A percentile compares a stretch with the other conserved stretches of the same genome.
phyloP scores from a whole-genome alignment of 2,797 vertebrate genomes.

The Tauraco hartlaubi region DNA sequence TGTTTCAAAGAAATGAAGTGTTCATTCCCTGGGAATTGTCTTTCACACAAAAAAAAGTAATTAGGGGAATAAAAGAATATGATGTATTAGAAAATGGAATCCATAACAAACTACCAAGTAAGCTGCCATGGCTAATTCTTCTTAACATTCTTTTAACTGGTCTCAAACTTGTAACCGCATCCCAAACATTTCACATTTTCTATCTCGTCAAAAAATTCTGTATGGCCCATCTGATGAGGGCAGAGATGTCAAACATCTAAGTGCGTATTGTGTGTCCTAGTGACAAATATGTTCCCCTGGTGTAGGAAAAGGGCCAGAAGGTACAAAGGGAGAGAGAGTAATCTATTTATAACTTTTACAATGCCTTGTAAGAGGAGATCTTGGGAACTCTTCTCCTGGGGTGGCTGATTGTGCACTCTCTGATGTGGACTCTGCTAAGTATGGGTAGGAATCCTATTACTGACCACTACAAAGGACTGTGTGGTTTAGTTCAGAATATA shows the following conservation, averaged over 20 bases:
- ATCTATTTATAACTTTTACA: conserved; percentile 76
- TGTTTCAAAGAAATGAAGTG: conserved; percentile 73
- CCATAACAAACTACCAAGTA: conserved; percentile 61
- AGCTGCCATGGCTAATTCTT: conserved; percentile 69
- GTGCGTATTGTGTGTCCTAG: conserved; percentile 71
- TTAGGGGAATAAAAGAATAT: conserved; percentile 67
- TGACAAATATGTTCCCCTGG: conserved; percentile 74
- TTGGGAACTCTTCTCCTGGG: conserved; percentile 81
- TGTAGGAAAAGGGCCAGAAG: conserved; percentile 53
- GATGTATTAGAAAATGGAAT: conserved; percentile 73
- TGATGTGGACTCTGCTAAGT: conserved; percentile 70
- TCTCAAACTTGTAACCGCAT: conserved; percentile 51
- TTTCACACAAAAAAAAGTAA: conserved; percentile 70
- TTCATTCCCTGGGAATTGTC: conserved; percentile 74
- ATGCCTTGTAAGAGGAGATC: conserved; percentile 81
- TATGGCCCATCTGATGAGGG: conserved; percentile 66
- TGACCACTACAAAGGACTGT: conserved; percentile 76
- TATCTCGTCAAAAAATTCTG: conserved; percentile 38
- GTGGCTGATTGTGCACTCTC: conserved; percentile 71
- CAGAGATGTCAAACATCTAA: conserved; percentile 71
- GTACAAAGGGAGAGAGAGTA: conserved; percentile 68
- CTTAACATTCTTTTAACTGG: conserved; percentile 15
- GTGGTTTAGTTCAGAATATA: conserved; percentile 75
- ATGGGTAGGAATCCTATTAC: conserved; percentile 68
- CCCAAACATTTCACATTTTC: conserved; percentile 54